These are phyloP conservation scores for Cephus pulcher DNA, from an alignment of 2,888 invertebrate species.

Conservation along the genomic window DNA sequence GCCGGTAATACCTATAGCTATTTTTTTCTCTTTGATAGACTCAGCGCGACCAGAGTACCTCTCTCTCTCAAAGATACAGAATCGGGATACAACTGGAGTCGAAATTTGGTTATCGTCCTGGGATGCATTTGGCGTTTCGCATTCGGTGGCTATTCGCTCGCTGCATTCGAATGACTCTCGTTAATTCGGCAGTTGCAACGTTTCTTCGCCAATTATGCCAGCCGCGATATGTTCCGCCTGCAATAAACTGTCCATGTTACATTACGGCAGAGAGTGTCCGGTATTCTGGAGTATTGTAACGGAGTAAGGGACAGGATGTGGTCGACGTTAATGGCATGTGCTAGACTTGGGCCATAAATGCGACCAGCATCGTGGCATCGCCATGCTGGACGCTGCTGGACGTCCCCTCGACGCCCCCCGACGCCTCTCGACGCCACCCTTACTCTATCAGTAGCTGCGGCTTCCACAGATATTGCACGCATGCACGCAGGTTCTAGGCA, in stretches of 20 bases:
- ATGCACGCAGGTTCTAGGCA: background rate
- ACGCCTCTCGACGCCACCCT: background rate
- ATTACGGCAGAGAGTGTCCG: constrained; percentile 34
- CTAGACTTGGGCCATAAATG: constrained; percentile 32
- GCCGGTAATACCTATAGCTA: too few relatives aligned
- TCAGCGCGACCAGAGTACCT: too few relatives aligned
- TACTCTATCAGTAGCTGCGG: constrained; percentile 2
- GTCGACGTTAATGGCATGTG: constrained; percentile 50
- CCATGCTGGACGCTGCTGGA: constrained; percentile 16
- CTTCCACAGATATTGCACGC: constrained; percentile 1
- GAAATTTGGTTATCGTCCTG: too few relatives aligned
- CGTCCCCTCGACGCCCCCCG: background rate
- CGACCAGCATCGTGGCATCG: constrained; percentile 27
- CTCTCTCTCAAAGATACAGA: too few relatives aligned
- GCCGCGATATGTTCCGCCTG: constrained; percentile 1
- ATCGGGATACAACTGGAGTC: too few relatives aligned
- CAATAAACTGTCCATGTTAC: constrained; percentile 42
- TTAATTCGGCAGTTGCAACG: constrained; percentile 8
- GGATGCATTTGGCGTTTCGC: too few relatives aligned
- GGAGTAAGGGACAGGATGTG: constrained; percentile 46
- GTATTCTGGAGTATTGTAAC: constrained; percentile 41
- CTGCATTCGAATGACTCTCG: constrained; percentile 3
- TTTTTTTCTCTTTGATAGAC: too few relatives aligned
- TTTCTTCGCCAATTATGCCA: background rate
- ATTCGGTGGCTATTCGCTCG: background rate